A percentile compares a stretch with the other conserved stretches of the same genome.
phyloP scores from a whole-genome alignment of 2,888 invertebrate genomes.

The Caenorhabditis sp. region DNA sequence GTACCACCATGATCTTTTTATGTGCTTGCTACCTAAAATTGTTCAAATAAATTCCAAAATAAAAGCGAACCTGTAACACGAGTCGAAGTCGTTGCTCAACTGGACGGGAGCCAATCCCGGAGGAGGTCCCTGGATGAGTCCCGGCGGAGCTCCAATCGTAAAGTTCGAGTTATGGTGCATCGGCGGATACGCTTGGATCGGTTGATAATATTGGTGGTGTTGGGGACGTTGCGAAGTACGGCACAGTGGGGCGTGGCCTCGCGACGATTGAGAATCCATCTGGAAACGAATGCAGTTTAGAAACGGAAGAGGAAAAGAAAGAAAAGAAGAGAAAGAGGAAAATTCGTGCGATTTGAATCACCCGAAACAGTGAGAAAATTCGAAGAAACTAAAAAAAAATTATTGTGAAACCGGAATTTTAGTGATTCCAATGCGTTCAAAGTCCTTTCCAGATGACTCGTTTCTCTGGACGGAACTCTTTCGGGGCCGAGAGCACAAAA shows the following conservation, averaged over 20 bases:
- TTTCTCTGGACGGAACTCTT: slow-evolving; percentile 13
- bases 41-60: too few species aligned
- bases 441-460: neutral
- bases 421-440: slow-evolving; percentile 3
- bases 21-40: too few species aligned
- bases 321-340: neutral
- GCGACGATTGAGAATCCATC: slow-evolving; percentile 20
- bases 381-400: neutral
- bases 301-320: neutral
- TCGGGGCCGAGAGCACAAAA: slow-evolving; percentile 15
- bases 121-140: slow-evolving; percentile 19
- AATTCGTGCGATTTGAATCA: too few species aligned
- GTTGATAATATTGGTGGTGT: slow-evolving; percentile 29
- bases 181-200: slow-evolving; percentile 17
- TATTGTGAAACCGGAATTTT: neutral
- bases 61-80: slow-evolving; percentile 48
- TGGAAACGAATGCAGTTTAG: neutral
- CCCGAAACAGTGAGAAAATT: neutral
- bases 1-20: too few species aligned
- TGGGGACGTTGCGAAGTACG: slow-evolving; percentile 31
- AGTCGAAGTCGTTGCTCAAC: slow-evolving; percentile 42
- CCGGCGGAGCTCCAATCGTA: neutral
- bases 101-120: slow-evolving; percentile 22
- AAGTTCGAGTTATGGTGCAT: slow-evolving; percentile 31
- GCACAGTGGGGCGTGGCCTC: slow-evolving; percentile 51